Evolutionary conservation across 2,888 invertebrate species (phyloP), one percentile per base, ranked within the genome.

Genomic region (Bellardia bayeri): DNA sequence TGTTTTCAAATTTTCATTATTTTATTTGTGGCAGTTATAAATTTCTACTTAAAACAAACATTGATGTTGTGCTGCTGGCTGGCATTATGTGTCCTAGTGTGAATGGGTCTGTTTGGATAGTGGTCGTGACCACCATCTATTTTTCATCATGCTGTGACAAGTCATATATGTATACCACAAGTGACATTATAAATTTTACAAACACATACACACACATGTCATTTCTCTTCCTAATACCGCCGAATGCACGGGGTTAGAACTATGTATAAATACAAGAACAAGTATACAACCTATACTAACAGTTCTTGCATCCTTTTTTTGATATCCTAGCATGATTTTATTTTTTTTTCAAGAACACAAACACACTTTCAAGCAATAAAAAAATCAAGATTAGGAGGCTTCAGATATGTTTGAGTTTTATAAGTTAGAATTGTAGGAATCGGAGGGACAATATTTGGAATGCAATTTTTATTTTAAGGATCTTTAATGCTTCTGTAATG

Each of bases 151-250:
- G 83, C 87, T 80, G 84, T 82, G 84, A 86, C 88, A 87, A 75
- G 82, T 69, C 85, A 80, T 88, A 82, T 83, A 80, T 88, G 80
- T 83, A 86, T 80, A 82, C 85, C 88, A 83, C 76, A 80, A 88
- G 89, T 86, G 92, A 91, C 92, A 91, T 90, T 91, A 91, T 92
- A 92, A 92, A 92, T 92, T 92, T 92, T 91, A 90, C 68, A 69
- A 23, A 64, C 68, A 90, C 86, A 79, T 54, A 64, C 4, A 61
- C 69, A 84, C 69, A 84, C 14, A 2, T 66, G 49, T 33, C 30
- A 13, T 76, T 64, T 64, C 30, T 6, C 49, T 71, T 37, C 11
- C 75, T 69, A 63, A 72, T 49, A 82, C 71, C 51, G 33, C 37
- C 69, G 71, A 76, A 74, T 82, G 74, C 16, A 30, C 58, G 64